Evolutionary conservation across 1,140 invertebrate genomes (phyloP), one percentile per base, ranked within the genome.

Genomic region (Psilanteris sp.): DNA sequence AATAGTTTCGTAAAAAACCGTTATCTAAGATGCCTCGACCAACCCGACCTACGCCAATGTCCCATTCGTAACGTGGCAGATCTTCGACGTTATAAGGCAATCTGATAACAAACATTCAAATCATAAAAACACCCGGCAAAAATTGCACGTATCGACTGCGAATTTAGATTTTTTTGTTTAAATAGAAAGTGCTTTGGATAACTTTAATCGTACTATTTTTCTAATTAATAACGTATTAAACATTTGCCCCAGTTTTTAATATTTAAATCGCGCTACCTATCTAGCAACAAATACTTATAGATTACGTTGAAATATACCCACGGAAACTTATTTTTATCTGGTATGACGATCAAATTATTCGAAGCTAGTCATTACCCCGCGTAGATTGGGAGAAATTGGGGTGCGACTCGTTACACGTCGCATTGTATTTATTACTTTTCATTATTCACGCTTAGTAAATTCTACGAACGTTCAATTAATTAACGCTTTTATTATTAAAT

Each of bases 31-130:
- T n/a, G n/a, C n/a, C n/a, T n/a, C n/a, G n/a, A n/a, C n/a, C n/a
- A n/a, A n/a, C n/a, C 36, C 54, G 79, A 79, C 79, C 77, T 80
- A 80, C 55, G 55, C 14, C 74, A 80, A 80, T 68, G 54, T 41
- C 18, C 36, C 37, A 80, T 11, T 83, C 66, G 1, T 39, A 27
- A 36, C 20, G 46, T 32, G 31, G n/a, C 15, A 4, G 18, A 31
- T 7, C 34, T 11, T 18, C 15, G 9, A 26, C 36, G 10, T 44
- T 11, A 26, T 13, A 11, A 41, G n/a, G 15, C 6, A 18, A 57
- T 43, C n/a, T 24, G 55, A 61, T 61, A 46, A 46, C 14, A 18
- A 43, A 36, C 36, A 34, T 7, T 27, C 4, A 11, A 11, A 31
- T n/a, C n/a, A n/a, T n/a, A n/a, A n/a, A n/a, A n/a, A n/a, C n/a